A percentile compares a stretch with the other conserved stretches of the same genome.
Conservation (phyloP, 1,140 invertebrate genomes). For the Diorhabda sublineata region DNA sequence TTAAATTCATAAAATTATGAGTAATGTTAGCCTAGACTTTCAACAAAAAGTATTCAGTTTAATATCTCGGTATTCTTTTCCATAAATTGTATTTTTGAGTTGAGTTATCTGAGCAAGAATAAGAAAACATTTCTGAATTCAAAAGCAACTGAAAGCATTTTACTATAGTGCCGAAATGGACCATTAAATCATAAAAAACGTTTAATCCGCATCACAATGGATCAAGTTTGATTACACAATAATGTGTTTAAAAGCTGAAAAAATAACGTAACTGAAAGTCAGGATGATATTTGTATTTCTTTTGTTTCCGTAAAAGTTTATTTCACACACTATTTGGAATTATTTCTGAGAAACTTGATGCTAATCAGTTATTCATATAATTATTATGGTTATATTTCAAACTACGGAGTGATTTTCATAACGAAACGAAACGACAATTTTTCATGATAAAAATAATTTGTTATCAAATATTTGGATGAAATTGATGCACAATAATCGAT, state of each 20-base stretch:
- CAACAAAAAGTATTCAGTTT: too few species aligned
- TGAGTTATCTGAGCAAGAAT: too few species aligned
- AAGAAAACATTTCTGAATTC: background rate
- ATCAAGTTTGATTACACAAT: background rate
- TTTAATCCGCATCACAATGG: background rate
- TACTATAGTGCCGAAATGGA: background rate
- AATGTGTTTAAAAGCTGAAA: background rate
- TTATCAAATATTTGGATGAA: background rate
- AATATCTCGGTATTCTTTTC: too few species aligned
- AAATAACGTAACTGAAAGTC: background rate
- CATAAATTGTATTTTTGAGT: too few species aligned
- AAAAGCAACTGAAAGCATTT: background rate
- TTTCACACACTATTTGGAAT: background rate
- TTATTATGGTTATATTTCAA: background rate
- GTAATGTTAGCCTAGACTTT: too few species aligned
- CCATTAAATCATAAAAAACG: background rate
- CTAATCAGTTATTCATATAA: background rate
- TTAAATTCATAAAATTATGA: too few species aligned
- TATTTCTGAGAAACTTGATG: background rate
- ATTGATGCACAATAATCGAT: too few species aligned
- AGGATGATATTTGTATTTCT: background rate
- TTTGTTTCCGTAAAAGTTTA: background rate
- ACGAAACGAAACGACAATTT: background rate
- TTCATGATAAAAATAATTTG: background rate
- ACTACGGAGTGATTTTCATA: background rate